Conservation (phyloP, 2,888 invertebrate genomes). For the Dione juno region DNA sequence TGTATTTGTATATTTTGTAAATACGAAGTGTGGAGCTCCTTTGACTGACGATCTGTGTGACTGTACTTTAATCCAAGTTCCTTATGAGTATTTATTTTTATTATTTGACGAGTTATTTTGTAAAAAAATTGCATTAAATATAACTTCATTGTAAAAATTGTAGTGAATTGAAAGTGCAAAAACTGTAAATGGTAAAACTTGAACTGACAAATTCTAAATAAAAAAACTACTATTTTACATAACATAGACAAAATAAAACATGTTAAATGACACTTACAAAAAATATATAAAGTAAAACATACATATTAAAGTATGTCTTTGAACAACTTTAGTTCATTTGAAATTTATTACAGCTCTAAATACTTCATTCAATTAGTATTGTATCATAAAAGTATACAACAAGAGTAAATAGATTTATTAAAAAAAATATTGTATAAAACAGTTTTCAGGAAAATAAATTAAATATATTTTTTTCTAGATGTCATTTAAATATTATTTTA, state of each 20-base stretch:
- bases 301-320: too few relatives aligned
- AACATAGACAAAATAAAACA: not conserved
- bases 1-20: constrained; percentile 63
- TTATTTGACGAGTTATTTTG: constrained; percentile 15
- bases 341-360: too few relatives aligned
- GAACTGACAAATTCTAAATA: not conserved
- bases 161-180: not conserved
- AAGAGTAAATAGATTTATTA: not conserved
- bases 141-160: not conserved
- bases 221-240: not conserved
- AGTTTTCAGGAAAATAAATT: not conserved
- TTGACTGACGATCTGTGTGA: constrained; percentile 6
- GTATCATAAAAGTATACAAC: not conserved
- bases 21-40: constrained; percentile 57
- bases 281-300: too few relatives aligned
- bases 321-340: too few relatives aligned
- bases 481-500: not conserved
- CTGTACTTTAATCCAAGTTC: constrained; percentile 30
- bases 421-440: not conserved
- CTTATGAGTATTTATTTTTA: constrained; percentile 30
- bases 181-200: not conserved
- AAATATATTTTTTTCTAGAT: not conserved
- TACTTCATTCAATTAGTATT: not conserved
- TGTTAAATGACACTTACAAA: not conserved
- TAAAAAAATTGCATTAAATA: not conserved